Evolutionary conservation across 2,888 invertebrate species (phyloP), one percentile per base, ranked within the genome.

Genomic region (Clitarchus hookeri): DNA sequence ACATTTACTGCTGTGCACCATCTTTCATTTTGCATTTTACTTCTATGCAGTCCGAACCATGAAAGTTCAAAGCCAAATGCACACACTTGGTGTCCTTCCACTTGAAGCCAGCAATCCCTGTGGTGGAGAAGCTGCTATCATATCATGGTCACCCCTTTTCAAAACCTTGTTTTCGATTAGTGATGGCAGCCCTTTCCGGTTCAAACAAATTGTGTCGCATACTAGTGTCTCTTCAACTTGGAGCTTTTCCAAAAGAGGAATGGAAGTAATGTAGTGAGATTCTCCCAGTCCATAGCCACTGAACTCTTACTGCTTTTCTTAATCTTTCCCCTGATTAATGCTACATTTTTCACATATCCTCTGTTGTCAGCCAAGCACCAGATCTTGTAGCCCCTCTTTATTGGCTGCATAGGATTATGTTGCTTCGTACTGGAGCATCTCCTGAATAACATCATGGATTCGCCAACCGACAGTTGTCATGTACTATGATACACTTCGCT

Each of bases 371-470:
- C 86, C 44, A 80, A 80, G 25, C 54, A 82, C 82, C 87, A 87
- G 9, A 85, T 44, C 86, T 89, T 89, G 83, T 88, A 89, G 12
- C 89, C 88, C 44, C 88, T 87, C 85, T 89, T 89, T 44, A 89
- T 88, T 11, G 88, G 88, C 83, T 89, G 89, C 88, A 88, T 88
- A 3, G 89, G 89, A 54, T 88, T 89, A 83, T 88, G 89, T 83
- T 89, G 89, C 83, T 87, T 88, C 8, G 87, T 54, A 3, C 53
- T 27, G 36, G n/a, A 80, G 25, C 86, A 36, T 8, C 84, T 85
- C 84, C 87, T 88, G 85, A 84, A 87, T 54, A 65, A 25, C 16
- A 87, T 84, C 48, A 87, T 87, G 19, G 85, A 86, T 77, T 87
- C 85, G 84, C 87, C 87, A 77, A 85, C 86, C 3, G 44, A 48